Base-by-base conservation (phyloP, 2,888 invertebrate genomes). In the Oligia strigilis region DNA sequence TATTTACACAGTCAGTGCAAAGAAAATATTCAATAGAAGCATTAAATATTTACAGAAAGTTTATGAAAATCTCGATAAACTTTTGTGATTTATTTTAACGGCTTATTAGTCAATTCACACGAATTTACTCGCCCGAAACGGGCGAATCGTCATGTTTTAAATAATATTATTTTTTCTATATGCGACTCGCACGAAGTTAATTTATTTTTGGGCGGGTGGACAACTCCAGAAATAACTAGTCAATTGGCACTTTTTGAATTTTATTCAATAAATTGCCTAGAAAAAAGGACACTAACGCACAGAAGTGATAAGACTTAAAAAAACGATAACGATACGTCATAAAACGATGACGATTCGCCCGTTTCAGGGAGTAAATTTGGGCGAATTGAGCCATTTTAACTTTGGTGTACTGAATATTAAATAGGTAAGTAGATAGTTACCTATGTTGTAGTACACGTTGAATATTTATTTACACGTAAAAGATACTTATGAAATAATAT, bases 1-100 rank as follows among this genome's bases (percentile, higher is more conserved):
- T 77, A 81, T 71, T 58, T 52, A 52, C 43, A 83, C 23, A 36
- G 19, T 58, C n/a, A 43, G 1, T 75, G 65, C 76, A 52, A 66
- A 66, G 1, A 66, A 82, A 40, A 40, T 40, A 23, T 29, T 14
- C 49, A 36, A 52, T 52, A 43, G 23, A n/a, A 64, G 17, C 9
- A 5, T 36, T 52, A 2, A 52, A 14, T 2, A 46, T 43, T 64
- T 64, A 72, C 19, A 72, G 14, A n/a, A 29, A 60, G 1, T 2
- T 58, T 4, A 36, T 17, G 23, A 23, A 23, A 29, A 43, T 11
- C 2, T 17, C 0, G 4, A 17, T 49, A 60, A 60, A n/a, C 9
- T 11, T n/a, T 58, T 58, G 11, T 4, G 11, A 58, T 58, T 58
- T 58, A 58, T 58, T 58, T 23, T 58, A 58, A 58, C 11, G 2